A percentile compares a stretch with the other conserved stretches of the same genome.
These are phyloP conservation scores for Microtus montanus DNA, from an alignment of 2,113 vertebrate species.

Conservation along the genomic window DNA sequence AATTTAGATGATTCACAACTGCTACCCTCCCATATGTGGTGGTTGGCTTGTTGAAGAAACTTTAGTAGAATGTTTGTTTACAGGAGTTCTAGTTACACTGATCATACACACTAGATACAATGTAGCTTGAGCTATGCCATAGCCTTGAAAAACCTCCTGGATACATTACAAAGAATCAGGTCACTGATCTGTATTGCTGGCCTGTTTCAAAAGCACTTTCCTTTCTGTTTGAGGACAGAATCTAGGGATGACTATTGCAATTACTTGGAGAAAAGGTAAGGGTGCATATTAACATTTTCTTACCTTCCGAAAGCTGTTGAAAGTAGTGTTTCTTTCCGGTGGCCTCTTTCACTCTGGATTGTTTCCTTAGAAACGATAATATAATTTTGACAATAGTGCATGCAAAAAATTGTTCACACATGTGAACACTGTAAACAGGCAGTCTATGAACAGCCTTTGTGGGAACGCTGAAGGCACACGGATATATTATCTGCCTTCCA, in stretches of 20 bases:
- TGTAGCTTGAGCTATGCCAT: background rate
- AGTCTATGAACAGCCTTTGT: background rate
- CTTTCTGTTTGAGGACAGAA: background rate
- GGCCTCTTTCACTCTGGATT: background rate
- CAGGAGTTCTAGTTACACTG: background rate
- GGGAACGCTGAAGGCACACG: background rate
- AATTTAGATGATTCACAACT: constrained; percentile 18
- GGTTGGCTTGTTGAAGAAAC: background rate
- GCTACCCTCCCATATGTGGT: background rate
- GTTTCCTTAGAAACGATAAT: background rate
- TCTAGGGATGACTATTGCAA: background rate
- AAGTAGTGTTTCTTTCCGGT: background rate
- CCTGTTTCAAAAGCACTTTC: constrained; percentile 14
- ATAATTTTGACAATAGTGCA: background rate
- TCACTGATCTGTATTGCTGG: background rate
- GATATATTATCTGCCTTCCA: background rate
- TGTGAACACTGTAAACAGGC: background rate
- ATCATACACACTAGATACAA: background rate
- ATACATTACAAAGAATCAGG: background rate
- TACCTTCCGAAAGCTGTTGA: background rate
- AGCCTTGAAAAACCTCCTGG: background rate
- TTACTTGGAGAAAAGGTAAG: background rate
- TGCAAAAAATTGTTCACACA: background rate
- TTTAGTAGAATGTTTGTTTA: background rate
- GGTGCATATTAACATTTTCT: background rate